These are phyloP conservation scores for Drosophila lacertosa DNA, from an alignment of 1,140 invertebrate species.

Conservation along the genomic window DNA sequence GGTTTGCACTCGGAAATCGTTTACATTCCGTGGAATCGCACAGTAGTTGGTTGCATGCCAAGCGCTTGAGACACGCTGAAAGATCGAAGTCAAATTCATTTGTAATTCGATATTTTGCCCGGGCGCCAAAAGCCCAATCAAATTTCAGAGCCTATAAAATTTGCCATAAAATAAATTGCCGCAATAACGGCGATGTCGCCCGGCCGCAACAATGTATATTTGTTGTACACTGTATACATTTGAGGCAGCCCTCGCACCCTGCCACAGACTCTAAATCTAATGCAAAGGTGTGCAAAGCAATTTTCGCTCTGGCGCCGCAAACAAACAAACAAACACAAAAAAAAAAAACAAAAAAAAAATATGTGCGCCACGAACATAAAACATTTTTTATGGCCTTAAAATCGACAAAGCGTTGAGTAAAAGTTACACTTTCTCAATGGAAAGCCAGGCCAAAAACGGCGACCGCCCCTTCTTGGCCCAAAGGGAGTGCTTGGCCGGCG, in stretches of 20 bases:
- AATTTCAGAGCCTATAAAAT: conserved; percentile 73
- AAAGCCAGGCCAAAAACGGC: too few species aligned
- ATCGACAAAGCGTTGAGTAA: conserved; percentile 65
- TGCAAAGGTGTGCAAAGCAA: conserved; percentile 67
- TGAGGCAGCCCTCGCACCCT: not conserved
- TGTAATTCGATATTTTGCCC: conserved; percentile 72
- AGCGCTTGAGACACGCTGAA: conserved; percentile 39
- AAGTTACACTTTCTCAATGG: conserved; percentile 79
- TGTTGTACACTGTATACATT: conserved; percentile 3
- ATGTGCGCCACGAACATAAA: conserved; percentile 62
- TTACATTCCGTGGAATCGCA: conserved; percentile 30
- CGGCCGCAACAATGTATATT: conserved; percentile 57
- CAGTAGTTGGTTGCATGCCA: conserved; percentile 31
- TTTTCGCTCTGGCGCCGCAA: conserved; percentile 66
- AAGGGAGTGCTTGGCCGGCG: conserved; percentile 60
- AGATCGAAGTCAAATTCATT: conserved; percentile 65
- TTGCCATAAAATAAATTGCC: conserved; percentile 80
- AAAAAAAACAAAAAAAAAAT: too few species aligned
- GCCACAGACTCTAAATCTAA: not conserved
- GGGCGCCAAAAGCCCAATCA: conserved; percentile 56
- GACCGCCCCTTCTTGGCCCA: not conserved
- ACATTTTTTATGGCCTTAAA: conserved; percentile 82
- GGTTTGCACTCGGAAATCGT: conserved; percentile 15
- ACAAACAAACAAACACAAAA: too few species aligned
- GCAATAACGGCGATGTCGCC: conserved; percentile 56